Base-by-base conservation (phyloP, 2,888 invertebrate genomes). In the Sarcophaga subvicina region DNA sequence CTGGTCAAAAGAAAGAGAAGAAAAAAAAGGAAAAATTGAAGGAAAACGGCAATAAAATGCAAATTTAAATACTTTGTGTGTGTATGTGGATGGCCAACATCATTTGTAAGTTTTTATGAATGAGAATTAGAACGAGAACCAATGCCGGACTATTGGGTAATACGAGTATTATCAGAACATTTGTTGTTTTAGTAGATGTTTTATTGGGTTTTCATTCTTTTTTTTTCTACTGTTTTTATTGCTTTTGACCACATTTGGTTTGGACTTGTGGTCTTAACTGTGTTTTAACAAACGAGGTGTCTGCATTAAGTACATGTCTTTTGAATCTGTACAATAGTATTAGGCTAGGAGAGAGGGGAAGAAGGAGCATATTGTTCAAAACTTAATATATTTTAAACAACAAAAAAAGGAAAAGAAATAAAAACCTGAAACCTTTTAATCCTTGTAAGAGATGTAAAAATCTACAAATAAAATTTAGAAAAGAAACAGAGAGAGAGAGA, bases 221-320 rank as follows among this genome's bases (percentile, higher is more conserved):
- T 72, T 64, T 66, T 70, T 8, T 37, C n/a, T 75, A 20, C n/a
- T 25, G 3, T 84, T 80, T 84, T 84, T 80, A 75, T 76, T 80
- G 79, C 84, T 72, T 54, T 80, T 76, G 84, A 82, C 87, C 87
- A 84, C 87, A 87, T 82, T 84, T 82, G 87, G 87, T 67, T 79
- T 59, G 69, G 72, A 77, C 63, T 82, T 87, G 87, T 84, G 87
- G 83, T 72, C 84, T 79, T 76, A 87, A 69, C 67, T 72, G n/a
- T 64, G 47, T 82, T 72, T 66, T 82, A 67, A 62, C 66, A 82
- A 79, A 67, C 80, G 81, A 84, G 81, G 87, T 87, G 87, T 82
- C 66, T 79, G 67, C 12, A 37, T 54, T 71, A 87, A 87, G 81
- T 62, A 84, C 60, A 64, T 83, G 45, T 54, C 59, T 25, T 62